These are phyloP conservation scores for Leptopilina myrica DNA, from an alignment of 2,888 invertebrate genomes.

Conservation along the genomic window DNA sequence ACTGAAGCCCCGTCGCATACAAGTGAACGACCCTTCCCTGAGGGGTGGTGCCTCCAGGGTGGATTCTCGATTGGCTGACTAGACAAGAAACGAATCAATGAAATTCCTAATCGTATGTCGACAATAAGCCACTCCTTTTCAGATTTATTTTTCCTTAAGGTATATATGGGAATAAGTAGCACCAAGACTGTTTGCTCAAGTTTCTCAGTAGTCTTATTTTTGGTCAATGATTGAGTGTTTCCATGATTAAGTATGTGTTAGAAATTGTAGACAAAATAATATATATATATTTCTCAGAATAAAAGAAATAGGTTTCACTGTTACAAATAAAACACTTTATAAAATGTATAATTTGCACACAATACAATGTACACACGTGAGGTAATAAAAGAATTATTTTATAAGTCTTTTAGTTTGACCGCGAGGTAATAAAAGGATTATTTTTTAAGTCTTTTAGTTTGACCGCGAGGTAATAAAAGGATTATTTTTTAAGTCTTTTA, in stretches of 20 bases:
- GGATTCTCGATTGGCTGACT: conserved; percentile 36
- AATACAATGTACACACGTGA: too few relatives aligned
- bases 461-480: too few relatives aligned
- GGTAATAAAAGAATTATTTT: too few relatives aligned
- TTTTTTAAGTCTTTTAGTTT: too few relatives aligned
- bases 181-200: background rate
- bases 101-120: conserved; percentile 17
- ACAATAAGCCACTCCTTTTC: conserved; percentile 49
- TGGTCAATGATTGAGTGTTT: background rate
- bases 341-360: too few relatives aligned
- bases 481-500: too few relatives aligned
- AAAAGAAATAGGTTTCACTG: too few relatives aligned
- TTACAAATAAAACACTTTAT: too few relatives aligned
- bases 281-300: too few relatives aligned
- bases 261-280: too few relatives aligned
- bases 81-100: conserved; percentile 39
- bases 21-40: conserved; percentile 36
- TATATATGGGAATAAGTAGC: background rate
- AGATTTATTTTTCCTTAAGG: background rate
- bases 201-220: background rate
- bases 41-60: conserved; percentile 34
- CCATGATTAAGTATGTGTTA: background rate
- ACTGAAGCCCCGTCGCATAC: conserved; percentile 11
- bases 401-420: too few relatives aligned
- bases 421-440: too few relatives aligned